Evolutionary conservation across 2,113 vertebrate species (phyloP).

Genomic region (Paedocypris sp.): DNA sequence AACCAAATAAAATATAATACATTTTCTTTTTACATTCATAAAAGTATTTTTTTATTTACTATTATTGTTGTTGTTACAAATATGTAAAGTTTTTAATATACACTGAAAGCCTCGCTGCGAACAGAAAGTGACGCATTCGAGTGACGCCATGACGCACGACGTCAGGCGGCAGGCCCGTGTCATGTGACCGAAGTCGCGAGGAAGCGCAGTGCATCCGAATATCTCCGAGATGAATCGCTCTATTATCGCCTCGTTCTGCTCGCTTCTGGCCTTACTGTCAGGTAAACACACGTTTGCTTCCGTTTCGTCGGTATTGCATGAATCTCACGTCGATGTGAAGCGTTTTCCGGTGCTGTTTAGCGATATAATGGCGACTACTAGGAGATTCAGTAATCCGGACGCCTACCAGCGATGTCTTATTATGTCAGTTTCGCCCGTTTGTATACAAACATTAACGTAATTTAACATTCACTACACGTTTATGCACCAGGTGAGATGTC

Average conservation of each 20-base stretch:
- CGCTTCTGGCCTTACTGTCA: neutral
- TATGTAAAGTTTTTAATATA: neutral
- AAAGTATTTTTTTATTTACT: no score
- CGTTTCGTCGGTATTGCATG: neutral
- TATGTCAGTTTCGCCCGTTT: no score
- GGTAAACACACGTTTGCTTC: neutral
- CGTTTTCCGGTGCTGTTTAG: neutral
- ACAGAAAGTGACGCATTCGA: neutral
- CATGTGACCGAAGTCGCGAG: conserved; percentile 24
- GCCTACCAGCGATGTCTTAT: no score
- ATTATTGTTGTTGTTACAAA: neutral
- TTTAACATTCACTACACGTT: neutral
- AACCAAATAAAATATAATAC: no score
- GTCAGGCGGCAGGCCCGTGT: neutral
- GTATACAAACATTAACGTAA: neutral
- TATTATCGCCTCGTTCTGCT: neutral
- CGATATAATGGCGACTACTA: conserved; percentile 4
- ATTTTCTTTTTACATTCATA: no score
- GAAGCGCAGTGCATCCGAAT: conserved; percentile 1
- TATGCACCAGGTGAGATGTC: neutral
- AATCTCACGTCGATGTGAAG: no score
- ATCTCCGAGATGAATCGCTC: conserved; percentile 20
- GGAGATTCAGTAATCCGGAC: neutral
- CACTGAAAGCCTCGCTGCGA: neutral
- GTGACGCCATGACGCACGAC: conserved; percentile 4